Percentiles rank a stretch among this genome's conserved stretches.
Conservation (phyloP, 2,888 invertebrate genomes). For the Drosophila suboccidentalis region DNA sequence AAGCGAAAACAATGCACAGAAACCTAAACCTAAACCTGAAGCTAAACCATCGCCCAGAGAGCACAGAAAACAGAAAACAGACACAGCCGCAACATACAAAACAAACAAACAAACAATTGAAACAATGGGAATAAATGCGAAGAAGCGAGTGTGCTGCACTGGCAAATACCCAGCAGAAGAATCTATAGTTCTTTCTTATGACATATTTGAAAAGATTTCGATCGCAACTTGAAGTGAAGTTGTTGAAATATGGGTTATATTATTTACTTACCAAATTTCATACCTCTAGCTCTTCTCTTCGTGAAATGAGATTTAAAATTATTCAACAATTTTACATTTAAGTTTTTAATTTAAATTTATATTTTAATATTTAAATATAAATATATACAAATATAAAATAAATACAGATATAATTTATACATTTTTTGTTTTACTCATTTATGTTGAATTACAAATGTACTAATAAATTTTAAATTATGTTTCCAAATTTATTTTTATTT, state of each 20-base stretch:
- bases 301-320: background rate
- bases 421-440: too few species aligned
- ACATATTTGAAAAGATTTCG: background rate
- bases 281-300: background rate
- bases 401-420: too few species aligned
- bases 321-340: too few species aligned
- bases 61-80: slow-evolving; percentile 8
- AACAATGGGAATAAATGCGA: background rate
- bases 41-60: slow-evolving; percentile 36
- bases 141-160: background rate
- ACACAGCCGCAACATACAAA: slow-evolving; percentile 25
- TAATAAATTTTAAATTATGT: background rate
- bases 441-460: too few species aligned
- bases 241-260: background rate
- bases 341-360: too few species aligned
- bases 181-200: background rate
- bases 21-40: slow-evolving; percentile 25
- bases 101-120: slow-evolving; percentile 8
- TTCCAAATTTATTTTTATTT: too few species aligned
- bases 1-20: slow-evolving; percentile 41
- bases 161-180: background rate
- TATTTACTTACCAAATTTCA: background rate
- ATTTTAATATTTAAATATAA: too few species aligned
- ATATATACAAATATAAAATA: too few species aligned
- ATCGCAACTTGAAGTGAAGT: background rate